A percentile compares a stretch with the other conserved stretches of the same genome.
Conservation (phyloP, 2,797 vertebrate species). For the Simalia tracyae region DNA sequence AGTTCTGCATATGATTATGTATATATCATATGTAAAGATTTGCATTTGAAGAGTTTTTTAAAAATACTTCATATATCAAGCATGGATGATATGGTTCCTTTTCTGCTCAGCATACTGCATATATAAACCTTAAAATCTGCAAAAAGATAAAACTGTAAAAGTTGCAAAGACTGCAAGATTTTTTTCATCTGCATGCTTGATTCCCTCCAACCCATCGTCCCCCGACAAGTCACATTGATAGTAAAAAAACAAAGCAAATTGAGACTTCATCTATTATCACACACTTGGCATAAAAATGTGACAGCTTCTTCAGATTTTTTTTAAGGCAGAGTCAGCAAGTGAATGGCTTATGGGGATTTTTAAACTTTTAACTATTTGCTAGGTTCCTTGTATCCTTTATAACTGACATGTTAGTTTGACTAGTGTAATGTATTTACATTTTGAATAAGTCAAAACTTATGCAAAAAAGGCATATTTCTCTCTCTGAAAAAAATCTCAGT, state of each 20-base stretch:
- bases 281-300: background rate
- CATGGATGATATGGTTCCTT: background rate
- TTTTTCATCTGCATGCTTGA: background rate
- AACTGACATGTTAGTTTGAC: background rate
- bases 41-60: background rate
- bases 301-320: background rate
- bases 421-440: constrained; percentile 7
- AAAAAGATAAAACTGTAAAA: background rate
- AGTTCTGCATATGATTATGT: background rate
- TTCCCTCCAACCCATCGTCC: background rate
- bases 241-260: background rate
- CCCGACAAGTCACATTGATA: background rate
- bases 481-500: background rate
- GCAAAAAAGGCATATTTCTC: background rate
- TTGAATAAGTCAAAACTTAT: background rate
- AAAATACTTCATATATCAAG: background rate
- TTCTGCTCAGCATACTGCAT: background rate
- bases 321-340: constrained; percentile 3
- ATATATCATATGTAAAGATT: background rate
- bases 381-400: background rate
- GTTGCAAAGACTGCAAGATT: background rate
- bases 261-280: constrained; percentile 4
- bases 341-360: background rate
- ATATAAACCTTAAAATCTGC: background rate
- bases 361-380: background rate